A percentile compares a stretch with the other conserved stretches of the same genome.
Conservation (phyloP, 2,888 invertebrate species). For the Drosophila putrida region DNA sequence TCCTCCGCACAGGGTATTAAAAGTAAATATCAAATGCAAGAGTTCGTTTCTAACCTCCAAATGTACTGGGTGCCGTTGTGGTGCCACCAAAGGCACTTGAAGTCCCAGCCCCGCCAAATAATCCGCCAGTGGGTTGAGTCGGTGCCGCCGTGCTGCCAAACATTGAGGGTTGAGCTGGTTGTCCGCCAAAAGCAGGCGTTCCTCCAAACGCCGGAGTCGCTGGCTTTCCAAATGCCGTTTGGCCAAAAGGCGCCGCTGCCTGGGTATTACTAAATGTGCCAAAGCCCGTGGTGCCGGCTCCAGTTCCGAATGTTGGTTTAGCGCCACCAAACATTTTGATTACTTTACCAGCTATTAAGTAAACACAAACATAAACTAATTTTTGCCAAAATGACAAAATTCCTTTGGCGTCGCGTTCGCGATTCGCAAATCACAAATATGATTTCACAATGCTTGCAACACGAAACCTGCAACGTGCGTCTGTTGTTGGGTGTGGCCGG, state of each 20-base stretch:
- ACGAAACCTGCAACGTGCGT: conserved; percentile 6
- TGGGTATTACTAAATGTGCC: conserved; percentile 80
- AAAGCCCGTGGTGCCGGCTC: conserved; percentile 82
- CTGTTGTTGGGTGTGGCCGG: conserved; percentile 1
- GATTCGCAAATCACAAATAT: neutral
- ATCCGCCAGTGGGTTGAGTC: conserved; percentile 80
- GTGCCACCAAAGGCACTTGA: conserved; percentile 89
- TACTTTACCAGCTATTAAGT: conserved; percentile 14
- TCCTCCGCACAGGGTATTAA: neutral
- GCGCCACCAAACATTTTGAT: conserved; percentile 82
- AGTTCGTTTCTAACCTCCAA: conserved; percentile 83
- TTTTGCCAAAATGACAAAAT: conserved; percentile 15
- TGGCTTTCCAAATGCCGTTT: conserved; percentile 87
- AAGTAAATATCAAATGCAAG: neutral
- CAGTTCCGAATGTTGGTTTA: conserved; percentile 86
- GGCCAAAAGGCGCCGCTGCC: conserved; percentile 85
- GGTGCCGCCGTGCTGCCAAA: conserved; percentile 87
- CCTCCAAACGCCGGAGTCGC: conserved; percentile 89
- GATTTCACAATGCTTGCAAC: conserved; percentile 20
- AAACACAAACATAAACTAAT: conserved; percentile 44
- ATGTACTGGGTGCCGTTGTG: conserved; percentile 84
- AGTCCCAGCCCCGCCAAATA: conserved; percentile 88
- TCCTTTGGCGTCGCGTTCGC: conserved; percentile 20
- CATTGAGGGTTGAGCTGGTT: conserved; percentile 85
- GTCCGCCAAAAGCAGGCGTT: conserved; percentile 89